These are phyloP conservation scores for Pandemis corylana DNA, from an alignment of 2,888 invertebrate genomes.

Conservation along the genomic window DNA sequence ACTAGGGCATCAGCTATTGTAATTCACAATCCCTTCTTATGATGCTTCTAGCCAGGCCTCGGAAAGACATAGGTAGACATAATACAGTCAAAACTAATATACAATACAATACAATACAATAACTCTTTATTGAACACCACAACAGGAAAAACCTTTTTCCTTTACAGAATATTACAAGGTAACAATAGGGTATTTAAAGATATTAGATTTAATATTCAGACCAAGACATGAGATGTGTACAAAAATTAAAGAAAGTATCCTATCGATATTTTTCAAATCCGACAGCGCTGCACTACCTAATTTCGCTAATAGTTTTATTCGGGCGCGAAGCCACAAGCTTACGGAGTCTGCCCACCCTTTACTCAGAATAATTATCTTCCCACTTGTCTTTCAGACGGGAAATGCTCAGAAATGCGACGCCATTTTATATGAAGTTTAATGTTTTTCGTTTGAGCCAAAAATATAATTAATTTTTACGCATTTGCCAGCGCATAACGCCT, in stretches of 20 bases:
- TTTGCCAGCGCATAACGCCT: no score
- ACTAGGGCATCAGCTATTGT: no score
- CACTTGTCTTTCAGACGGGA: slow-evolving; percentile 19
- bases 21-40: no score
- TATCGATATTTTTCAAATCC: slow-evolving; percentile 1
- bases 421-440: not conserved
- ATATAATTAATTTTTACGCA: not conserved
- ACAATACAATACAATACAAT: no score
- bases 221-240: not conserved
- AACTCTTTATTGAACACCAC: no score
- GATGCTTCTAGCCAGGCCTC: no score
- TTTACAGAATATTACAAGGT: no score
- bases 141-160: no score
- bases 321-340: slow-evolving; percentile 42
- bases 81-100: no score
- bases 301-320: slow-evolving; percentile 46
- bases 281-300: slow-evolving; percentile 23
- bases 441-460: not conserved
- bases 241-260: not conserved
- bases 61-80: no score
- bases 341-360: slow-evolving; percentile 41
- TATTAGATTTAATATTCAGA: no score
- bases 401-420: slow-evolving; percentile 12
- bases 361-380: slow-evolving; percentile 29
- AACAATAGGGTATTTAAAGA: no score